Base-by-base conservation (phyloP, 2,888 invertebrate species). In the Trilocha varians region DNA sequence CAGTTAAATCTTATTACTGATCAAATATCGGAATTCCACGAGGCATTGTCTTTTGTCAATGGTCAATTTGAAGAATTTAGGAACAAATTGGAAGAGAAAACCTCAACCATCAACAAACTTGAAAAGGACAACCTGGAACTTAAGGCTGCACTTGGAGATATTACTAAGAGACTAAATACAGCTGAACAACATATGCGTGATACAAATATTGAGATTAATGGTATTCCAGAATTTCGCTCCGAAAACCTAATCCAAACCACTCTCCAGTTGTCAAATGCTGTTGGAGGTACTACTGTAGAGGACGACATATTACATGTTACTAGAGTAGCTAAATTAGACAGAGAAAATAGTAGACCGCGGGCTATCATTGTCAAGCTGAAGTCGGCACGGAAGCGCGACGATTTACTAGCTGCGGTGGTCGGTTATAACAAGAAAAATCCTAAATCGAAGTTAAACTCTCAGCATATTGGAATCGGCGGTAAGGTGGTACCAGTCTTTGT, bases 401-500 rank as follows among this genome's bases (percentile, higher is more conserved):
- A 16, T 16, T 8, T 39, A 2, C 13, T 39, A 8, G 39, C 39
- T 9, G 33, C 16, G n/a, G 32, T 32, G 8, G 9, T 32, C 3
- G 33, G 33, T 16, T 39, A 33, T 13, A 39, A 39, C 3, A 32
- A 39, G 14, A 8, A 17, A 13, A 18, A 37, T 13, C 38, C 16
- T 16, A 38, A 4, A 33, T 38, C 43, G 3, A 44, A 46, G n/a
- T 40, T 46, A 1, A 39, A 40, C 13, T 33, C 18, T 6, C 15
- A 34, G 1, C 44, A 44, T 5, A 15, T 48, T 3, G 44, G 46
- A 0, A 25, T 42, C 1, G 39, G 37, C 8, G 43, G 41, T 0
- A n/a, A 32, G 0, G 43, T 16, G 6, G 34, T 9, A 2, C 45
- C 45, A 0, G 36, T 49, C 1, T 49, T 3, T 18, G 40, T 49